These are phyloP conservation scores for Argopecten irradians DNA, from an alignment of 1,140 invertebrate genomes.

Conservation along the genomic window DNA sequence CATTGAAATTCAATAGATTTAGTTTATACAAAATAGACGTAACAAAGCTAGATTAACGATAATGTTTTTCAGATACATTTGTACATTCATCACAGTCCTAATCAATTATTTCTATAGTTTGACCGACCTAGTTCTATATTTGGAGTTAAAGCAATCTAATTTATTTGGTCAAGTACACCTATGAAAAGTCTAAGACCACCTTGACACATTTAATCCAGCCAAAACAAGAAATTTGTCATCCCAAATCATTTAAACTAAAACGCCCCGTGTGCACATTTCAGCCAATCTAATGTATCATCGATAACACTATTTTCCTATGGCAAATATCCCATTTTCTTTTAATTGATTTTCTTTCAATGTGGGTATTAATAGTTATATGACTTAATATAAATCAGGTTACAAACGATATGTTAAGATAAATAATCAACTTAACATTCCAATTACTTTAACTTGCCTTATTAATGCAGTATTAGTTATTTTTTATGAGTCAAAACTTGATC, in stretches of 20 bases:
- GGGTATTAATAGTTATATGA: no score
- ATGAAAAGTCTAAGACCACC: not conserved
- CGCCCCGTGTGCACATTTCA: not conserved
- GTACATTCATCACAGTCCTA: not conserved
- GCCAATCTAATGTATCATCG: not conserved
- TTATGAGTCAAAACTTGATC: no score
- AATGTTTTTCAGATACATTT: not conserved
- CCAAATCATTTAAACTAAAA: not conserved
- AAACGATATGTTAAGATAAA: no score
- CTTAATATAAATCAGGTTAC: no score
- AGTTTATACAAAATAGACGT: no score
- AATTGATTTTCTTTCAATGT: no score
- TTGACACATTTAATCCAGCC: not conserved
- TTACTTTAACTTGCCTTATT: no score
- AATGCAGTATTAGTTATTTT: no score
- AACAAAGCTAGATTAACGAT: not conserved
- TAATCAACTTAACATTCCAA: no score
- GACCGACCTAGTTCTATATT: not conserved
- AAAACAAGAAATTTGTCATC: not conserved
- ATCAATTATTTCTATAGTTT: not conserved
- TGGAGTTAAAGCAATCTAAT: not conserved
- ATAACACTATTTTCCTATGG: not conserved
- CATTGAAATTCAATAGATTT: no score
- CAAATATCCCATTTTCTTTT: not conserved
- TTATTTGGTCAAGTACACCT: not conserved